phyloP scores from a whole-genome alignment of 2,113 vertebrate genomes.

The human (Homo sapiens) region GRCh38 chr12:39087501-39088000 shows the following conservation, averaged over 20 bases:
- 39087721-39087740: background rate
- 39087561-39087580: background rate
- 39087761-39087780: background rate
- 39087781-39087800: background rate
- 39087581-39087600: background rate
- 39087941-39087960: constrained; percentile 1
- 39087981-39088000: background rate
- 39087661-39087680: background rate
- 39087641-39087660: background rate
- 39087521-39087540: background rate
- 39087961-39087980: background rate
- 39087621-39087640: background rate
- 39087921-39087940: constrained; percentile 42
- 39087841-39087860: constrained; percentile 21
- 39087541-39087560: background rate
- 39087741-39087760: constrained; percentile 8
- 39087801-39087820: background rate
- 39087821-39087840: background rate
- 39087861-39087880: constrained; percentile 1
- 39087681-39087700: background rate
- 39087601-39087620: background rate
- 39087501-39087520: background rate
- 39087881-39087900: background rate
- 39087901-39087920: background rate
- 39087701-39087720: background rate